Evolutionary conservation across 2,113 vertebrate species (phyloP).

Genomic region (Trematomus loennbergii): DNA sequence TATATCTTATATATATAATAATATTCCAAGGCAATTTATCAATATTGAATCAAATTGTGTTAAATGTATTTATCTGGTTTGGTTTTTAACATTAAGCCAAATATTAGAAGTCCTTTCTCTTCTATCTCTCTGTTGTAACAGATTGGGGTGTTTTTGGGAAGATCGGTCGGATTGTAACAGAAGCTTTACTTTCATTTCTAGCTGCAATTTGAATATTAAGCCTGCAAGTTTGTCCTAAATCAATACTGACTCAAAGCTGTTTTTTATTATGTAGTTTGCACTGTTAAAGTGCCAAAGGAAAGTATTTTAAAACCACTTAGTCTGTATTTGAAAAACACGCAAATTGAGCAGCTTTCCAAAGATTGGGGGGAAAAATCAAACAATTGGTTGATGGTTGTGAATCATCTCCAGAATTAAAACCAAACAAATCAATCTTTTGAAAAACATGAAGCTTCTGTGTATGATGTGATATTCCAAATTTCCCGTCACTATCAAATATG

Average conservation of each 20-base stretch:
- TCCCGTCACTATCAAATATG: slow-evolving; percentile 3
- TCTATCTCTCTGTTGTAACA: neutral
- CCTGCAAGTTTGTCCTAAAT: neutral
- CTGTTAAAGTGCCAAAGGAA: neutral
- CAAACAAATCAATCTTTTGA: neutral
- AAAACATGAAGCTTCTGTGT: neutral
- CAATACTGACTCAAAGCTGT: neutral
- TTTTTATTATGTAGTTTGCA: neutral
- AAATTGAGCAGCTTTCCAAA: neutral
- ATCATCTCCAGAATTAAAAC: neutral
- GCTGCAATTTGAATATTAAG: slow-evolving; percentile 5
- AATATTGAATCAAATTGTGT: slow-evolving; percentile 41
- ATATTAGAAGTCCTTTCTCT: slow-evolving; percentile 26
- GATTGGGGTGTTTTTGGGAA: slow-evolving; percentile 1
- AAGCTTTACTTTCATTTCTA: slow-evolving; percentile 36
- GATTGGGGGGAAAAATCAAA: neutral
- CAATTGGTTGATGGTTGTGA: neutral
- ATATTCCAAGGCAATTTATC: slow-evolving; percentile 59
- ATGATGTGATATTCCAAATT: neutral
- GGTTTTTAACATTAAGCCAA: slow-evolving; percentile 50
- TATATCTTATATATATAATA: slow-evolving; percentile 67
- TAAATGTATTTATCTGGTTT: slow-evolving; percentile 44
- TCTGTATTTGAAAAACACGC: too few species aligned
- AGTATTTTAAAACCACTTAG: neutral
- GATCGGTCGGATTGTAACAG: slow-evolving; percentile 8